Evolutionary conservation across 1,140 invertebrate genomes (phyloP).

Genomic region (Batillaria attramentaria): DNA sequence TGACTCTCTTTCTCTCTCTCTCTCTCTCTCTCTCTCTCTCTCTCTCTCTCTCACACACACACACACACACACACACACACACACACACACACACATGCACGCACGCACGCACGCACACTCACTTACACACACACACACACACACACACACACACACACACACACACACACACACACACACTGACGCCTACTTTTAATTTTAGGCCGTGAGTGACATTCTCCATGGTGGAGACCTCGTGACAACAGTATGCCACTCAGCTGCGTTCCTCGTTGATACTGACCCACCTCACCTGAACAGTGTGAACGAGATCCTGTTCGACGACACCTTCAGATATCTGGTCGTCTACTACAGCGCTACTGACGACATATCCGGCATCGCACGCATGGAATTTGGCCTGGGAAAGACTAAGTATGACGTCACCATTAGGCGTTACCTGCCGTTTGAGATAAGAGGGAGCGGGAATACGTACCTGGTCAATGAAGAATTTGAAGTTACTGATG

Average conservation of each 20-base stretch:
- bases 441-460: slow-evolving; percentile 34
- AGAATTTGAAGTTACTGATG: slow-evolving; percentile 45
- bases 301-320: slow-evolving; percentile 54
- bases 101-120: background rate
- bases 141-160: too few relatives aligned
- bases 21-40: background rate
- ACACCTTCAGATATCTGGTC: slow-evolving; percentile 52
- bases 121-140: background rate
- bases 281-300: slow-evolving; percentile 51
- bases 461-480: slow-evolving; percentile 48
- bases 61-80: too few relatives aligned
- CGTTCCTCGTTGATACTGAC: slow-evolving; percentile 55
- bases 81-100: background rate
- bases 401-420: slow-evolving; percentile 57
- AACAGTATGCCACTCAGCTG: slow-evolving; percentile 57
- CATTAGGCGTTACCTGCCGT: slow-evolving; percentile 45
- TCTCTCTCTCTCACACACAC: background rate
- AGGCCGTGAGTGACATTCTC: slow-evolving; percentile 55
- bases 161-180: too few relatives aligned
- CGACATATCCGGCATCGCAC: slow-evolving; percentile 42
- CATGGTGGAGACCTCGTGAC: slow-evolving; percentile 58
- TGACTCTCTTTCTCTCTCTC: too few relatives aligned
- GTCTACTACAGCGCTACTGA: slow-evolving; percentile 52
- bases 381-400: slow-evolving; percentile 57
- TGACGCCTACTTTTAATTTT: too few relatives aligned